Evolutionary conservation across 2,888 invertebrate species (phyloP), one percentile per base, ranked within the genome.

Genomic region (Lasioglossum zephyrum): DNA sequence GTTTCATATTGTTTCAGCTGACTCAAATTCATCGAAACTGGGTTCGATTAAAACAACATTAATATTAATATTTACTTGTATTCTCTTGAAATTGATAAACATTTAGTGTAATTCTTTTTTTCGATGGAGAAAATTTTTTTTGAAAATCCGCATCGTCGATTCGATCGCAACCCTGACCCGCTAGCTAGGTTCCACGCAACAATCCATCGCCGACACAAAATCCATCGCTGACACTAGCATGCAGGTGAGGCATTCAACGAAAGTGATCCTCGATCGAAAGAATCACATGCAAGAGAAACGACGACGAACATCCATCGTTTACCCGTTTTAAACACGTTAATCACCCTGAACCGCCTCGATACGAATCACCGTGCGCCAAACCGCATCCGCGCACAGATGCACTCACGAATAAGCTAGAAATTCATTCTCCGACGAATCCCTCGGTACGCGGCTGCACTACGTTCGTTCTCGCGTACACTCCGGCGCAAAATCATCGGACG

Each of bases 331-430:
- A 66, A 31, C 66, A 36, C 36, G 36, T 66, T 36, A 31, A 36
- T 36, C 36, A 66, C 18, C 31, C 66, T 6, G 16, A 66, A 66
- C 5, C 36, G 31, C 66, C 66, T 39, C 69, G 69, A 36, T 66
- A 18, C 69, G 39, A 39, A 41, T 70, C 69, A 39, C n/a, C 41
- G n/a, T 22, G 41, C 36, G 41, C 13, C 69, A 39, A 31, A 63
- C 63, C 69, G 41, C 69, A 70, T 39, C n/a, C 41, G 39, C 41
- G 69, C 69, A 70, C 57, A n/a, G 57, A 57, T 39, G 69, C 69
- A 70, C 69, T n/a, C 69, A 70, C 39, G 39, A 70, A 22, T 70
- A 70, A 63, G 69, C 69, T 70, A 70, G 39, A 70, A 22, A n/a
- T 39, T 70, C 41, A 70, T 70, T 39, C 41, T 70, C 41, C 69